Percentiles rank a stretch among this genome's conserved stretches.
These are phyloP conservation scores for Lophochroa leadbeateri DNA, from an alignment of 2,113 vertebrate genomes.

Conservation along the genomic window DNA sequence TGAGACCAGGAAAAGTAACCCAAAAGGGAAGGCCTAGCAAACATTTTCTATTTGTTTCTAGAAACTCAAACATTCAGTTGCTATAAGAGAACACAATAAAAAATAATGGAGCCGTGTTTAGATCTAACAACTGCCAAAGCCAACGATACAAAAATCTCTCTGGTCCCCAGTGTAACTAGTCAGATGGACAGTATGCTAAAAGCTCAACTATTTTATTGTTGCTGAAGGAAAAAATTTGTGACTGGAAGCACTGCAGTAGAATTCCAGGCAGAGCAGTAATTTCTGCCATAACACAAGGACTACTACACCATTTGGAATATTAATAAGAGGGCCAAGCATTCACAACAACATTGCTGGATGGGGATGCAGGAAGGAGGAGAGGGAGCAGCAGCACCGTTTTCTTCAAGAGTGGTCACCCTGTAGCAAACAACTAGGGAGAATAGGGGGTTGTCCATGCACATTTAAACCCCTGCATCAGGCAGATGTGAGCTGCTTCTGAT, in stretches of 20 bases:
- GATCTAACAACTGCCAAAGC: neutral
- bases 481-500: neutral
- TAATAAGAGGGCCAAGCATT: neutral
- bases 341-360: neutral
- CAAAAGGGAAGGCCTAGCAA: neutral
- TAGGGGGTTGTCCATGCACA: neutral
- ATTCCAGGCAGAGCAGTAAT: constrained; percentile 1
- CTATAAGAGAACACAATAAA: neutral
- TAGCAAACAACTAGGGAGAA: neutral
- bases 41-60: neutral
- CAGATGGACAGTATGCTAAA: neutral
- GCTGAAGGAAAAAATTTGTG: neutral
- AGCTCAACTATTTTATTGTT: neutral
- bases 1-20: neutral
- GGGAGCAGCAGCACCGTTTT: neutral
- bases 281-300: neutral
- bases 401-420: neutral
- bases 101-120: neutral
- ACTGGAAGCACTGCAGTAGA: neutral
- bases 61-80: neutral
- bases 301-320: neutral
- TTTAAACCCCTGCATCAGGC: neutral
- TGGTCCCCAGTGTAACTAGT: neutral
- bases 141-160: neutral
- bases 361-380: neutral